phyloP scores from a whole-genome alignment of 2,888 invertebrate genomes.

The Lasioglossum leucozonium region DNA sequence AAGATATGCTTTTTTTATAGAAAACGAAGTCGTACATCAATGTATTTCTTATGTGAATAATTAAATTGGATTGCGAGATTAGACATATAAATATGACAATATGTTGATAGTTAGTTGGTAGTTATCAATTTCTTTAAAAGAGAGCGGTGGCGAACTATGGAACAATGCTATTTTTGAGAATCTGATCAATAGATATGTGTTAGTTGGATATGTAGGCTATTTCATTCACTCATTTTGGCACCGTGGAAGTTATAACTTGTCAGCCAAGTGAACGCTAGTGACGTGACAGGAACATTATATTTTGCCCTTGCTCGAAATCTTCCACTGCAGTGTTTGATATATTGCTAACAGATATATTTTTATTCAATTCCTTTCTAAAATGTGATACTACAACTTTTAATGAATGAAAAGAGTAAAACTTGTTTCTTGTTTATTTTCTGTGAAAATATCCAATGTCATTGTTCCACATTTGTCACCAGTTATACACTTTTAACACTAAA shows the following conservation, averaged over 20 bases:
- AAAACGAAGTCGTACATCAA: no score
- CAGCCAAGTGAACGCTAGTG: neutral
- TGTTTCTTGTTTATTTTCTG: neutral
- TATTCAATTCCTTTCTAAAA: neutral
- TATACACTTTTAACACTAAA: no score
- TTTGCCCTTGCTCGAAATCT: neutral
- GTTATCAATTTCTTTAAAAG: no score
- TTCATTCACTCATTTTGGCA: neutral
- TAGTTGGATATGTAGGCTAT: neutral
- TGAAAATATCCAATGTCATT: no score
- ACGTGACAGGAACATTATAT: neutral
- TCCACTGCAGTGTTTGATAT: neutral
- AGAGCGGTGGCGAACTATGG: neutral
- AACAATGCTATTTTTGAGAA: neutral
- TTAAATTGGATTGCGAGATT: no score
- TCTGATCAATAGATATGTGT: neutral
- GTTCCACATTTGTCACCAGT: no score
- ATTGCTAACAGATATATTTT: neutral
- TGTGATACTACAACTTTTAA: neutral
- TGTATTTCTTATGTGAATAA: no score
- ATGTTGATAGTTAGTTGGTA: no score
- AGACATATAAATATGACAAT: no score
- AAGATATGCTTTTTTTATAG: no score
- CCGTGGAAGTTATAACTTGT: neutral
- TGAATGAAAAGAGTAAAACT: neutral